phyloP scores from a whole-genome alignment of 2,113 vertebrate species.

The Hippocampus barbouri region DNA sequence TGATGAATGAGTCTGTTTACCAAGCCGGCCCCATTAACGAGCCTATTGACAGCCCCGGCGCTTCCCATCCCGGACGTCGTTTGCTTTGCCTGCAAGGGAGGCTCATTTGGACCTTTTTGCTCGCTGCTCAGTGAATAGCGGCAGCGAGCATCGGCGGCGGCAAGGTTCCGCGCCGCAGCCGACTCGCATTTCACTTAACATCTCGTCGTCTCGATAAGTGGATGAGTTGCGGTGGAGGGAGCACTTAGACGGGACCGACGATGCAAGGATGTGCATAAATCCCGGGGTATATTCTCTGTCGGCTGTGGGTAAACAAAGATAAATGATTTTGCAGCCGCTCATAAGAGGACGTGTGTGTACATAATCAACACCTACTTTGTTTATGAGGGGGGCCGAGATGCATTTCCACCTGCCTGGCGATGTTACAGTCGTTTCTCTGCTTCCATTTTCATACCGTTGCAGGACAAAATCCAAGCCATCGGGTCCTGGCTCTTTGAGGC shows the following conservation, averaged over 20 bases:
- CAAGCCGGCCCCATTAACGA: constrained; percentile 64
- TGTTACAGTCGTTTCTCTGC: not conserved
- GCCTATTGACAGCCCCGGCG: constrained; percentile 41
- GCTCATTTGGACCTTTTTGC: constrained; percentile 33
- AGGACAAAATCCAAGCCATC: too few relatives aligned
- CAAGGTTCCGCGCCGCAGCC: constrained; percentile 31
- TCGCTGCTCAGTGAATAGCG: constrained; percentile 34
- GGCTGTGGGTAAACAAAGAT: constrained; percentile 58
- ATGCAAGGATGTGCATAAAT: constrained; percentile 46
- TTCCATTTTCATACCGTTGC: not conserved
- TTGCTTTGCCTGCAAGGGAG: constrained; percentile 39
- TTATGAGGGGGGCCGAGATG: constrained; percentile 16
- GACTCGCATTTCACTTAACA: constrained; percentile 54
- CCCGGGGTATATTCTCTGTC: constrained; percentile 42
- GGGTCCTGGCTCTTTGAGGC: too few relatives aligned
- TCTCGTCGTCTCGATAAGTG: constrained; percentile 51
- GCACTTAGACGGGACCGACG: constrained; percentile 38
- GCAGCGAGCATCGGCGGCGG: constrained; percentile 31
- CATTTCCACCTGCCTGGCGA: not conserved
- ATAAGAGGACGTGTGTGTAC: constrained; percentile 28
- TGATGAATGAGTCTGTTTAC: constrained; percentile 72
- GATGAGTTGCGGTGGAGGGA: constrained; percentile 36
- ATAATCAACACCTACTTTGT: constrained; percentile 43
- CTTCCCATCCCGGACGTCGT: constrained; percentile 41
- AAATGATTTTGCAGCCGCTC: constrained; percentile 50